Evolutionary conservation across 2,797 vertebrate species (phyloP), one percentile per base, ranked within the genome.

Genomic region (Halcyon chelicuti): DNA sequence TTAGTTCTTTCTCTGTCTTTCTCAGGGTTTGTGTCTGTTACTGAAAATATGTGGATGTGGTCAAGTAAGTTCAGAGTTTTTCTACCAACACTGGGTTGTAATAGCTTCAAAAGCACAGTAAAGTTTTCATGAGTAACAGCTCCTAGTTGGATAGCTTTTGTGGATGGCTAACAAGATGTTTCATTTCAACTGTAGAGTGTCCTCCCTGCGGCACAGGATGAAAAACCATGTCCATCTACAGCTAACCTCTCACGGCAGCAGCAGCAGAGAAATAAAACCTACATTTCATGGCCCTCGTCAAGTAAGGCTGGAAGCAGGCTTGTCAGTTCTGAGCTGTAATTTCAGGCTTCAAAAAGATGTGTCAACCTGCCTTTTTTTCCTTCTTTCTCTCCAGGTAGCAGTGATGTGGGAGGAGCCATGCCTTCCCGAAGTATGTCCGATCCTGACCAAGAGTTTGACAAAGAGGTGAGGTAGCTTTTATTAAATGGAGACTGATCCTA

Each of bases 261-360:
- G 42, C 97, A 96, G 2, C 90, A 97, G 93, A 98, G 98, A 92
- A 99, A 97, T 97, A 99, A 99, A 98, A 98, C 98, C 44, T 98
- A 99, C 91, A 98, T 99, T 97, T 99, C 99, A 1, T 99, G 99
- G 97, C 99, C 99, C 25, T 98, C 99, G 0, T 99, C 99, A 98
- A 98, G 99, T 99, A 98, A 97, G 95, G 42, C 74, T 93, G 66
- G 65, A 86, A 68, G 29, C n/a, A 77, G 63, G 28, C 46, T 78
- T 67, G 35, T 76, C 74, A 40, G 19, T 90, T 88, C 55, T 66
- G 63, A 81, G 61, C 51, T 74, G 37, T 58, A 28, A 37, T 35
- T 42, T 83, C 20, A 44, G 17, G 40, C 58, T 89, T 61, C 74
- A 58, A 0, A 17, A 54, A 40, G 52, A 85, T 74, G 29, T 70